Conservation (phyloP, 2,888 invertebrate genomes). For the Pycnomerus fuliginosus region DNA sequence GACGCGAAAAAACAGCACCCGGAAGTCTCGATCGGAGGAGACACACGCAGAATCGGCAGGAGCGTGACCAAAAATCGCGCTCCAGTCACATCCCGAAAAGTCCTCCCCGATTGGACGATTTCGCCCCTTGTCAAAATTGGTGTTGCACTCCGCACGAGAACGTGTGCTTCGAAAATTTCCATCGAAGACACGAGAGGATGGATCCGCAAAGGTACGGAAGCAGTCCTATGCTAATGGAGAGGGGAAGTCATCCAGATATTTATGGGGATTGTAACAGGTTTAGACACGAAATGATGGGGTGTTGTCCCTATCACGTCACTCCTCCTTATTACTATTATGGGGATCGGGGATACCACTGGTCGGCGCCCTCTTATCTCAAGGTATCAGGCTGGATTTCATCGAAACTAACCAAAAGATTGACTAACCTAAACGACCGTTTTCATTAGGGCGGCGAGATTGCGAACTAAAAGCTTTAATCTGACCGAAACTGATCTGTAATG, state of each 20-base stretch:
- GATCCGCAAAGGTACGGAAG: slow-evolving; percentile 55
- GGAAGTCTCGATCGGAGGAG: slow-evolving; percentile 60
- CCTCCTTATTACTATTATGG: slow-evolving; percentile 45
- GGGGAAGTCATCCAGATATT: slow-evolving; percentile 52
- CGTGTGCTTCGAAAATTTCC: slow-evolving; percentile 60
- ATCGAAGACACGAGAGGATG: slow-evolving; percentile 57
- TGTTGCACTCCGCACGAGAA: slow-evolving; percentile 44
- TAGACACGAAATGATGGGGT: slow-evolving; percentile 37
- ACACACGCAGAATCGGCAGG: slow-evolving; percentile 54
- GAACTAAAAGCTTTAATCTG: no score
- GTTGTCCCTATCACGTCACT: slow-evolving; percentile 48
- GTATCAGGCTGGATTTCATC: slow-evolving; percentile 27
- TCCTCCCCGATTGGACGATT: slow-evolving; percentile 48
- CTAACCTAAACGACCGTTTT: no score
- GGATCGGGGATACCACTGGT: slow-evolving; percentile 47
- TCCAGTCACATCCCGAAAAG: slow-evolving; percentile 58
- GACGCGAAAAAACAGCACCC: slow-evolving; percentile 40
- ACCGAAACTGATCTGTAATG: no score
- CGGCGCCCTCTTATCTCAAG: slow-evolving; percentile 42
- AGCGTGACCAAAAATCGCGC: slow-evolving; percentile 65
- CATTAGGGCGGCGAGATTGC: no score
- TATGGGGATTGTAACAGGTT: slow-evolving; percentile 42
- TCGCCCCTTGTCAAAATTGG: slow-evolving; percentile 45
- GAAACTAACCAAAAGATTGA: no score
- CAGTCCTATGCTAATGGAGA: slow-evolving; percentile 51